Percentiles rank a stretch among this genome's conserved stretches.
Evolutionary conservation across 2,113 vertebrate genomes (phyloP).

Genomic region (Rhagologus leucostigma): DNA sequence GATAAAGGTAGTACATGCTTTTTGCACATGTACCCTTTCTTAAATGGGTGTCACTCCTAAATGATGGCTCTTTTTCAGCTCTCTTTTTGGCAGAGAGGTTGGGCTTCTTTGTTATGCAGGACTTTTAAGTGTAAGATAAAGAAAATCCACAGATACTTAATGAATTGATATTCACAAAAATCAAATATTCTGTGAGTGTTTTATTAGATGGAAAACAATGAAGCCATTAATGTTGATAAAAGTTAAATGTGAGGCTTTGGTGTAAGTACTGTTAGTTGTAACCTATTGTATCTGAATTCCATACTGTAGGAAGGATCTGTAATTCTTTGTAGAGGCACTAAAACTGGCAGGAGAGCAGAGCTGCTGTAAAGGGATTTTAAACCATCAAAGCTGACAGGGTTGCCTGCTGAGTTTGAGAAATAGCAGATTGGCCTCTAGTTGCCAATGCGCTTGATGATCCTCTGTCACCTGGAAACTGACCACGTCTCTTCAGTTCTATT

Average conservation of each 20-base stretch:
- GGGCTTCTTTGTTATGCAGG: background rate
- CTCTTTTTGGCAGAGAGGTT: background rate
- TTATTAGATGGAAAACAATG: background rate
- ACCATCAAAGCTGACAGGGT: background rate
- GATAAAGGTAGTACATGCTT: background rate
- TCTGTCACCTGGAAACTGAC: background rate
- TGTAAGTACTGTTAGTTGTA: background rate
- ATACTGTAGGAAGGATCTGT: accelerated
- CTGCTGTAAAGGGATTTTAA: background rate
- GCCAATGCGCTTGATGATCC: background rate
- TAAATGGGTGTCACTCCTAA: background rate
- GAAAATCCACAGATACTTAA: background rate
- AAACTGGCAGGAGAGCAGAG: background rate
- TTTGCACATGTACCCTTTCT: background rate
- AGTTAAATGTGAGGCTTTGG: background rate
- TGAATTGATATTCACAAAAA: background rate
- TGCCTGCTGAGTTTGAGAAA: slow-evolving; percentile 6
- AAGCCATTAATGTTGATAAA: background rate
- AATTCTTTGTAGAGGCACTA: background rate
- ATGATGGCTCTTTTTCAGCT: background rate
- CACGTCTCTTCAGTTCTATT: background rate
- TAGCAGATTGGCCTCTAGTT: background rate
- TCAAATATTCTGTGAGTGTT: background rate
- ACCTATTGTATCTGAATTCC: background rate
- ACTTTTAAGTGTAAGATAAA: background rate